These are phyloP conservation scores for Pseudorasbora parva DNA, from an alignment of 2,113 vertebrate species.

Conservation along the genomic window DNA sequence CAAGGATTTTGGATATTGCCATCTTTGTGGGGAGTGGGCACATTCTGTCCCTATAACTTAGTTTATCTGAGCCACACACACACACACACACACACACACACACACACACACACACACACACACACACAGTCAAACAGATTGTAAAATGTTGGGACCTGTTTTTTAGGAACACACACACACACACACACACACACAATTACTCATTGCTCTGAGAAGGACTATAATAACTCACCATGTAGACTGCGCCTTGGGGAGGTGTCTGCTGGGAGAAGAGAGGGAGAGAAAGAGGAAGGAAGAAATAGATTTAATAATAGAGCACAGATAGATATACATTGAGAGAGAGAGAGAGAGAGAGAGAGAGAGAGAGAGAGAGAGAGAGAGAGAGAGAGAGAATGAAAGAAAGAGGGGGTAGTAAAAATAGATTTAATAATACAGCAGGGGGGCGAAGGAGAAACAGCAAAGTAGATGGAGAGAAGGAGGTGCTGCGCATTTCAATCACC, in stretches of 20 bases:
- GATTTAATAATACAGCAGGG: constrained; percentile 22
- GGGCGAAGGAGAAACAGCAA: constrained; percentile 38
- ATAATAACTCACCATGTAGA: constrained; percentile 80
- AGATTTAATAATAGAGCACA: constrained; percentile 46
- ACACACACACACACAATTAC: not conserved
- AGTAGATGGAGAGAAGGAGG: constrained; percentile 13
- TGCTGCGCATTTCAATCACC: constrained; percentile 64
- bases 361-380: constrained; percentile 43
- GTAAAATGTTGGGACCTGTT: constrained; percentile 3
- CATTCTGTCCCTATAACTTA: too few species aligned
- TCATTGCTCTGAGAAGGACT: constrained; percentile 27
- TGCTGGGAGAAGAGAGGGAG: constrained; percentile 62
- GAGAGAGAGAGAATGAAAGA: constrained; percentile 49
- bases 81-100: constrained; percentile 20
- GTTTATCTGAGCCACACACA: not conserved
- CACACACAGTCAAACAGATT: constrained; percentile 24
- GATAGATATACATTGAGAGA: constrained; percentile 64
- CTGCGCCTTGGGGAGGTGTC: constrained; percentile 68
- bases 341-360: constrained; percentile 48
- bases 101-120: constrained; percentile 26
- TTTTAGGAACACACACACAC: constrained; percentile 42
- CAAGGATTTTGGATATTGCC: too few species aligned
- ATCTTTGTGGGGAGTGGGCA: too few species aligned
- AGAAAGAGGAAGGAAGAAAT: constrained; percentile 46
- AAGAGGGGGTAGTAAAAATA: constrained; percentile 8